Conservation (phyloP, 2,797 vertebrate genomes). For the Cossypha polioptera region DNA sequence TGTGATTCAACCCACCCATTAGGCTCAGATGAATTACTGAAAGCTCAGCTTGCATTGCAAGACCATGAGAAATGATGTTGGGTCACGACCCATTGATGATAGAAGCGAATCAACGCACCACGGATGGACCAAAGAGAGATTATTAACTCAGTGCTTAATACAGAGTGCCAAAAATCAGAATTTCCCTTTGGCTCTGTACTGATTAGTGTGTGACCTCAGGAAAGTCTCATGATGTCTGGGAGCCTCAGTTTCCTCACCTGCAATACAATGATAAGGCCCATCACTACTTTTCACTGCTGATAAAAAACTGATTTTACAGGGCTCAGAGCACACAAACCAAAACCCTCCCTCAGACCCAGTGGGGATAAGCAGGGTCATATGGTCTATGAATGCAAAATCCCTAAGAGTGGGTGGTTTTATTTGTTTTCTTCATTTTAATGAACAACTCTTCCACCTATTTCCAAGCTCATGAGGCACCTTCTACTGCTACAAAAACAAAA, state of each 20-base stretch:
- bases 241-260: constrained; percentile 36
- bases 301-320: not conserved
- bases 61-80: not conserved
- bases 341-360: not conserved
- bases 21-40: constrained; percentile 1
- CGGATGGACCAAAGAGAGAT: not conserved
- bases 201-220: constrained; percentile 20
- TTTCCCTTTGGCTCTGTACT: constrained; percentile 2
- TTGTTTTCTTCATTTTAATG: not conserved
- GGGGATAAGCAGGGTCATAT: not conserved
- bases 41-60: not conserved
- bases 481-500: not conserved
- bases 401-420: not conserved
- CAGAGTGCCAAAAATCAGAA: constrained; percentile 13
- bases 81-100: not conserved
- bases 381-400: not conserved
- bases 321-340: not conserved
- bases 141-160: not conserved
- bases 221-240: not conserved
- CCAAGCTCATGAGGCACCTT: not conserved
- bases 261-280: not conserved
- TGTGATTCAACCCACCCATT: not conserved
- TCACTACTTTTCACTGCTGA: not conserved
- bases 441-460: not conserved
- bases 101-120: not conserved